A percentile compares a stretch with the other conserved stretches of the same genome.
Conservation (phyloP, 2,797 vertebrate species). For the Rhynchotus rufescens region DNA sequence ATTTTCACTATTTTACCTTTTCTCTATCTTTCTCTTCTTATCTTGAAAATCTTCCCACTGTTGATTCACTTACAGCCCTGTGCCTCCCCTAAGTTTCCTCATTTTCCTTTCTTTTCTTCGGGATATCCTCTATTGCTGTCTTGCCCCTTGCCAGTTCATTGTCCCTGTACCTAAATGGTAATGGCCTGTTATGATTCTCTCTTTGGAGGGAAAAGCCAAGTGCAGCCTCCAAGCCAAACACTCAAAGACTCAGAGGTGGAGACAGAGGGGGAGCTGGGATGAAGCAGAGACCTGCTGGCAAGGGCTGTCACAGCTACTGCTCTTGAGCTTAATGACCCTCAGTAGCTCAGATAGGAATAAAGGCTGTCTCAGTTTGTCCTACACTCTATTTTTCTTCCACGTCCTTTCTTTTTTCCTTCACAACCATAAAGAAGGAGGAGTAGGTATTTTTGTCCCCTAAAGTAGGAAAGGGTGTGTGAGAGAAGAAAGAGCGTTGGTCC, state of each 20-base stretch:
- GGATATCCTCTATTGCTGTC: neutral
- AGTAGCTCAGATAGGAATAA: neutral
- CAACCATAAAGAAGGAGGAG: neutral
- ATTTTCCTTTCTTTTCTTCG: neutral
- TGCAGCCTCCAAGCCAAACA: neutral
- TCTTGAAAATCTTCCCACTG: rapidly evolving
- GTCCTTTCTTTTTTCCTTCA: neutral
- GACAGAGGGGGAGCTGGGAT: too few species aligned
- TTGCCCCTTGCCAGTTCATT: neutral
- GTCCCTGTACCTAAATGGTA: rapidly evolving
- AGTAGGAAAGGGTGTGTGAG: neutral
- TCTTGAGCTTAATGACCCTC: neutral
- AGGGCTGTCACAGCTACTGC: neutral
- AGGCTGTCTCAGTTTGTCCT: neutral
- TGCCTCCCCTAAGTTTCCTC: neutral
- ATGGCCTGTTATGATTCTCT: neutral
- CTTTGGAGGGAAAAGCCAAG: neutral
- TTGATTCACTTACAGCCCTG: neutral
- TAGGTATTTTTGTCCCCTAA: neutral
- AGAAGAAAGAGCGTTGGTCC: neutral
- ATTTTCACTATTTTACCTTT: neutral
- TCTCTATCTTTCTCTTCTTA: neutral
- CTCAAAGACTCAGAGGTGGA: rapidly evolving
- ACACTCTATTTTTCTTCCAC: neutral
- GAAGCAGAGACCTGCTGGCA: neutral